These are phyloP conservation scores for Hybos culiciformis DNA, from an alignment of 2,888 invertebrate species.

Conservation along the genomic window DNA sequence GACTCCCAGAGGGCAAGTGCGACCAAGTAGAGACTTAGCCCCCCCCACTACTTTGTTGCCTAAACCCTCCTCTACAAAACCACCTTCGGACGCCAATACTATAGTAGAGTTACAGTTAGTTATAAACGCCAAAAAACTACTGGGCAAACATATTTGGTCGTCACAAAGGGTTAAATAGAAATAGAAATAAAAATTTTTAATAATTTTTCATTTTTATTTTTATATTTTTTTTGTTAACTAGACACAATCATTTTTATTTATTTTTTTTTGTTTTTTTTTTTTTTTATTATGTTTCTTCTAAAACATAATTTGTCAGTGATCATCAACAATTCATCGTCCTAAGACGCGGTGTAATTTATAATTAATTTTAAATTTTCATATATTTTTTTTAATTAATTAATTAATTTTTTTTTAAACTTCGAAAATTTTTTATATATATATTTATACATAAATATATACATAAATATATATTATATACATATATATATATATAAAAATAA, in stretches of 20 bases:
- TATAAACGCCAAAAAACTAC: no score
- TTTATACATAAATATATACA: slow-evolving; percentile 1
- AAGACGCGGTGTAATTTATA: not conserved
- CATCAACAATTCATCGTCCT: slow-evolving; percentile 1
- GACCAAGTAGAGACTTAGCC: no score
- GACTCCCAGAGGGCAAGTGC: no score
- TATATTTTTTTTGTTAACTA: no score
- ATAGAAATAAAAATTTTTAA: slow-evolving; percentile 8
- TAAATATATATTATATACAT: not conserved
- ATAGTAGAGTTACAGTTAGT: no score
- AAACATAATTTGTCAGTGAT: not conserved
- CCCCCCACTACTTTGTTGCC: no score
- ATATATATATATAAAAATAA: slow-evolving; percentile 2
- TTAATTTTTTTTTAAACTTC: no score
- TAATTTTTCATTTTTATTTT: not conserved
- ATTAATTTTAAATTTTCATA: not conserved
- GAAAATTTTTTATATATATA: not conserved
- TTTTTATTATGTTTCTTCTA: not conserved
- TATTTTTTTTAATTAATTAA: no score
- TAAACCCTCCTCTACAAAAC: no score
- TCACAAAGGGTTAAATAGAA: slow-evolving; percentile 20
- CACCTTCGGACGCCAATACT: no score
- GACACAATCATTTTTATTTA: no score
- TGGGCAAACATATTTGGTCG: no score
- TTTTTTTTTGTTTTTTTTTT: not conserved